Conservation (phyloP, 2,113 vertebrate genomes). For the Myotis lucifugus region DNA sequence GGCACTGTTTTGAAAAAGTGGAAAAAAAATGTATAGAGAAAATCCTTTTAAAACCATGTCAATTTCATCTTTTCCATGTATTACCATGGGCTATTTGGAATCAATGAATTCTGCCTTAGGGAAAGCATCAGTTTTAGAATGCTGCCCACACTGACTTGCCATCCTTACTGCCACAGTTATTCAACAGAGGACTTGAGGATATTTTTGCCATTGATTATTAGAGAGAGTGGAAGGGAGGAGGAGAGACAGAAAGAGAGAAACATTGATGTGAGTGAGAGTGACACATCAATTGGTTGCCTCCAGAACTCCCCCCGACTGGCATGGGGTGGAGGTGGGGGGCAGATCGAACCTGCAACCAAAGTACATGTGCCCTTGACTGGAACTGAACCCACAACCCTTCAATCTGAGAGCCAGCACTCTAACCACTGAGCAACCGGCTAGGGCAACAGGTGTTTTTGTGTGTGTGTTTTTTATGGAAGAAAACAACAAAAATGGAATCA, state of each 20-base stretch:
- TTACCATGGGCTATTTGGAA: not conserved
- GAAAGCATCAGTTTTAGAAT: not conserved
- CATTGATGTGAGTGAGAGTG: too few relatives aligned
- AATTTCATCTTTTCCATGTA: not conserved
- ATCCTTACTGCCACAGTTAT: not conserved
- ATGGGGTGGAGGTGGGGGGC: too few relatives aligned
- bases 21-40: constrained; percentile 29
- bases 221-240: too few relatives aligned
- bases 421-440: too few relatives aligned
- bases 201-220: too few relatives aligned
- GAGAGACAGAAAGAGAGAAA: too few relatives aligned
- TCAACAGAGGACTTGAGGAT: not conserved
- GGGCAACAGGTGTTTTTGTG: not conserved
- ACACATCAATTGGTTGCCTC: too few relatives aligned
- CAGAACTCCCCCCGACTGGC: too few relatives aligned
- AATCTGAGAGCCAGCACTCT: too few relatives aligned
- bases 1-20: constrained; percentile 83
- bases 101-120: not conserved
- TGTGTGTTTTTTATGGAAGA: not conserved
- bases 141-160: not conserved
- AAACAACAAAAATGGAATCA: constrained; percentile 36
- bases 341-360: too few relatives aligned
- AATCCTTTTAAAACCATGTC: not conserved
- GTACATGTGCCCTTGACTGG: too few relatives aligned
- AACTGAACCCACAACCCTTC: too few relatives aligned